Percentiles rank a stretch among this genome's conserved stretches.
phyloP scores from a whole-genome alignment of 1,140 invertebrate genomes.

The Atta colombica region DNA sequence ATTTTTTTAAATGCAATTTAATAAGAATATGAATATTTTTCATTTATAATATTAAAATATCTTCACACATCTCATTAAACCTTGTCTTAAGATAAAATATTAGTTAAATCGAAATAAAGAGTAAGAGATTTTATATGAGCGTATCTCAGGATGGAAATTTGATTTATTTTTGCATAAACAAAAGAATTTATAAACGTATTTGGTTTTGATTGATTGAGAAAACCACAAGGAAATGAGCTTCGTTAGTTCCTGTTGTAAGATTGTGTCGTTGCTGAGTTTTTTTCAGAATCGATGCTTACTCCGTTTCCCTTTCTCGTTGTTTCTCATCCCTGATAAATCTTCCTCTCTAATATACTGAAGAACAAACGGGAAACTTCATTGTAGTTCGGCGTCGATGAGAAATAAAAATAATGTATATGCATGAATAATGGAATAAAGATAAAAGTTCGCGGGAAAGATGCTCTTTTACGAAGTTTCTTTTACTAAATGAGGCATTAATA shows the following conservation, averaged over 20 bases:
- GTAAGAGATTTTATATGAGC: neutral
- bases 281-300: slow-evolving; percentile 27
- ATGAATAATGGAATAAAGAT: slow-evolving; percentile 2
- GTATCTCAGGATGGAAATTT: neutral
- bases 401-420: slow-evolving; percentile 3
- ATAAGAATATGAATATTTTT: neutral
- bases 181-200: neutral
- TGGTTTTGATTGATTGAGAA: neutral
- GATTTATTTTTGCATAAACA: neutral
- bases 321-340: neutral
- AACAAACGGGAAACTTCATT: neutral
- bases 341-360: neutral
- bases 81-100: neutral
- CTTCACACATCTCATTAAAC: neutral
- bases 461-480: neutral
- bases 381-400: neutral
- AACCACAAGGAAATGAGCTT: slow-evolving; percentile 19
- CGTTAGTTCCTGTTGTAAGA: slow-evolving; percentile 25
- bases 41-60: neutral
- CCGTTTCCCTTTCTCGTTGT: slow-evolving; percentile 6
- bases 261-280: slow-evolving; percentile 34
- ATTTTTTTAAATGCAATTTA: neutral
- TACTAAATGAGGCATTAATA: slow-evolving; percentile 32
- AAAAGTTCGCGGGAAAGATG: neutral
- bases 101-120: neutral